A percentile compares a stretch with the other conserved stretches of the same genome.
phyloP scores from a whole-genome alignment of 2,888 invertebrate genomes.

The Mythimna impura region DNA sequence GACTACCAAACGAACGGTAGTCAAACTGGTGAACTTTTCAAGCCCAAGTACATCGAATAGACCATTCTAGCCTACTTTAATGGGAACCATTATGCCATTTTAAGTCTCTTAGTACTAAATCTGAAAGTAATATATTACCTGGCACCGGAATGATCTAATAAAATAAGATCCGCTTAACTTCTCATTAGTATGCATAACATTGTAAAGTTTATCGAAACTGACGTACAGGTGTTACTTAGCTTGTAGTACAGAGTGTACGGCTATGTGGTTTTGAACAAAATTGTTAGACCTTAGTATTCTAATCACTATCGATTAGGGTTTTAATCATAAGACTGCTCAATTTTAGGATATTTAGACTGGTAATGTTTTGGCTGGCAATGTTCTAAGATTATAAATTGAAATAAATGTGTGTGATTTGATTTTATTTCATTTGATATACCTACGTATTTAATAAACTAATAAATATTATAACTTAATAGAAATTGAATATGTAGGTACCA shows the following conservation, averaged over 20 bases:
- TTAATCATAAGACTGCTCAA: background rate
- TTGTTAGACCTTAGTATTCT: background rate
- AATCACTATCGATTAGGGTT: background rate
- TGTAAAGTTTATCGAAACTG: slow-evolving; percentile 34
- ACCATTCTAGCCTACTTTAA: slow-evolving; percentile 8
- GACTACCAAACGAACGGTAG: background rate
- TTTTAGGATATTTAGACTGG: background rate
- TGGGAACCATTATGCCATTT: slow-evolving; percentile 33
- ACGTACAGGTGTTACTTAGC: slow-evolving; percentile 25
- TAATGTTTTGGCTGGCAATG: background rate
- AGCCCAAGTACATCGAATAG: background rate
- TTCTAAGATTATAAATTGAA: too few species aligned
- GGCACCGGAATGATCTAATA: slow-evolving; percentile 38
- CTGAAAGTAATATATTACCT: slow-evolving; percentile 34
- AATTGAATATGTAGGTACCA: too few species aligned
- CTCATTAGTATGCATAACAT: slow-evolving; percentile 51
- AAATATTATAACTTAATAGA: too few species aligned
- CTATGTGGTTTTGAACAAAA: background rate
- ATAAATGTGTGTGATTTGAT: too few species aligned
- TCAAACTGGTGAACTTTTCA: slow-evolving; percentile 15
- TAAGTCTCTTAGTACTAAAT: slow-evolving; percentile 20
- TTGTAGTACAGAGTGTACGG: slow-evolving; percentile 34
- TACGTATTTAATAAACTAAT: too few species aligned
- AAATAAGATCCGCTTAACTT: slow-evolving; percentile 46
- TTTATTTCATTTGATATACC: too few species aligned